Evolutionary conservation across 2,888 invertebrate genomes (phyloP), one percentile per base, ranked within the genome.

Genomic region (Hypercompe scribonia): DNA sequence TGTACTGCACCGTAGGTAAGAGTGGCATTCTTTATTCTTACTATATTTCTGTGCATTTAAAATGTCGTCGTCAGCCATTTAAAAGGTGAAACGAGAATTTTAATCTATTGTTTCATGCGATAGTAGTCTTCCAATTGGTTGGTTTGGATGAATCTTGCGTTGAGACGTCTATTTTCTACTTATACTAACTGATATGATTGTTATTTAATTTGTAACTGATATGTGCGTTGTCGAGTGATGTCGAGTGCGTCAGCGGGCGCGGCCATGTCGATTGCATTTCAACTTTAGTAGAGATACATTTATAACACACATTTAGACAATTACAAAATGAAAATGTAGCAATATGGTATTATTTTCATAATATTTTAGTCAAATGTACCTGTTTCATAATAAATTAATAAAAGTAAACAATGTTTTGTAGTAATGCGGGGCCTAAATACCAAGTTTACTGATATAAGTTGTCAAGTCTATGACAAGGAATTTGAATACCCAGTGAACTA

Each of bases 91-190:
- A 69, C 70, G 79, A 39, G 77, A 79, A 74, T 80, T 81, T 84
- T 82, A 69, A 84, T 79, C 73, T 81, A 82, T 86, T 82, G 80
- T 84, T 86, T 90, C 87, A 84, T 89, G 79, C 85, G 84, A 84
- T 74, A 86, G 90, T 90, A 91, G 94, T 95, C 95, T 95, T 95
- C 95, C 95, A 93, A 91, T 90, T 88, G 89, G 86, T 90, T 89
- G 85, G 89, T 89, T 90, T 88, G 84, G 87, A 85, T 80, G 84
- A 84, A 84, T 88, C 84, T 84, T 87, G 80, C 87, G 87, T 91
- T 89, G 86, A 86, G 86, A 87, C 89, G 88, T 89, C 81, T 82
- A 84, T 82, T 84, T 87, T 87, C 85, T 86, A 84, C 82, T 83
- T 82, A 78, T 81, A 80, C 72, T 78, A 81, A 78, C 73, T 80